Percentiles rank a stretch among this genome's conserved stretches.
These are phyloP conservation scores for Periplaneta americana DNA, from an alignment of 1,140 invertebrate genomes.

Conservation along the genomic window DNA sequence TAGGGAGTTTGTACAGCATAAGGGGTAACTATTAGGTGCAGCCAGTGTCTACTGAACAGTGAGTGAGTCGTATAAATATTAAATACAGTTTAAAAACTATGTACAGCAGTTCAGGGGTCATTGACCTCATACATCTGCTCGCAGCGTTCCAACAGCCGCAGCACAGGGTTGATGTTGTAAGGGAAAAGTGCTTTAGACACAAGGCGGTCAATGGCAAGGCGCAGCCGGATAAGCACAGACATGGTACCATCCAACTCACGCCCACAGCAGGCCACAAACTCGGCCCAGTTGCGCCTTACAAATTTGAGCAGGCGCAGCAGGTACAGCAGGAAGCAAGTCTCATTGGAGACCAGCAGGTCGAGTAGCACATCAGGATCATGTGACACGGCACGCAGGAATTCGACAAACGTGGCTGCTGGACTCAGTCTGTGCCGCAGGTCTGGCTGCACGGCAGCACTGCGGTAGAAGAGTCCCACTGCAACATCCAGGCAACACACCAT, in stretches of 20 bases:
- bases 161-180: slow-evolving; percentile 84
- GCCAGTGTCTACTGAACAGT: not conserved
- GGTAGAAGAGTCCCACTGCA: slow-evolving; percentile 73
- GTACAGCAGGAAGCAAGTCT: slow-evolving; percentile 86
- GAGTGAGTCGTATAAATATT: slow-evolving; percentile 11
- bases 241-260: slow-evolving; percentile 75
- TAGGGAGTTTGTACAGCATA: slow-evolving; percentile 15
- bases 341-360: slow-evolving; percentile 84
- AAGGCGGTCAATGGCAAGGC: slow-evolving; percentile 73
- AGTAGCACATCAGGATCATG: slow-evolving; percentile 77
- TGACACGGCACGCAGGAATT: slow-evolving; percentile 76
- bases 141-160: slow-evolving; percentile 76
- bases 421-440: slow-evolving; percentile 66
- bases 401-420: slow-evolving; percentile 75
- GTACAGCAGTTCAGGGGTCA: slow-evolving; percentile 32
- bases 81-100: slow-evolving; percentile 11
- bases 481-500: slow-evolving; percentile 89
- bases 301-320: slow-evolving; percentile 81
- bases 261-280: slow-evolving; percentile 72
- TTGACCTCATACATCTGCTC: slow-evolving; percentile 81
- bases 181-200: slow-evolving; percentile 79
- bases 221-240: slow-evolving; percentile 72
- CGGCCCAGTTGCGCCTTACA: slow-evolving; percentile 74
- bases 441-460: slow-evolving; percentile 63
- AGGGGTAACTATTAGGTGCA: slow-evolving; percentile 14